Evolutionary conservation across 2,797 vertebrate genomes (phyloP).

Genomic region (Platalea minor): DNA sequence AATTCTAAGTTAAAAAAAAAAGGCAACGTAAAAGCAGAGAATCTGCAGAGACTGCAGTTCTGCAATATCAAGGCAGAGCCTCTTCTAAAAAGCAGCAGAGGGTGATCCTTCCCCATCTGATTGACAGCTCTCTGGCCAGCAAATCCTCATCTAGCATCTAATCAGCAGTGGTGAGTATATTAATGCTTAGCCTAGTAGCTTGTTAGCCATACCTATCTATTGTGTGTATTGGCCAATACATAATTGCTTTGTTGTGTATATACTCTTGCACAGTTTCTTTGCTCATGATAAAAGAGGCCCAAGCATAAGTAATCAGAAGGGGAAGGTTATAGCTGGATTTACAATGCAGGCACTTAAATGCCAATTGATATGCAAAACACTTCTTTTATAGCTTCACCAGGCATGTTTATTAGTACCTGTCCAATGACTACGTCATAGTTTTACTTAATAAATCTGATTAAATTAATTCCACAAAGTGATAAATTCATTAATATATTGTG

Average conservation of each 20-base stretch:
- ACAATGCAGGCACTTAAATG: neutral
- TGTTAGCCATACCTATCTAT: neutral
- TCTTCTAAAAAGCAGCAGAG: neutral
- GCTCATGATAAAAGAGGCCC: neutral
- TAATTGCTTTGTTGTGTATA: neutral
- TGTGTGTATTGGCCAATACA: neutral
- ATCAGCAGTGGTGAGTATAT: neutral
- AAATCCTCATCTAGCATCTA: neutral
- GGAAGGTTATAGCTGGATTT: neutral
- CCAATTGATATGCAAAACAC: neutral
- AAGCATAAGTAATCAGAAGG: neutral
- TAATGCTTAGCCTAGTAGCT: neutral
- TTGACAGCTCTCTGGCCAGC: neutral
- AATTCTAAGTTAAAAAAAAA: neutral
- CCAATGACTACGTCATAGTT: neutral
- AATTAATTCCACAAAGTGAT: neutral
- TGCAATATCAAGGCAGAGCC: neutral
- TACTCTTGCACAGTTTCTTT: neutral
- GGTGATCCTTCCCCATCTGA: neutral
- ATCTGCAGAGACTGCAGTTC: neutral
- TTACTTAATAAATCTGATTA: neutral
- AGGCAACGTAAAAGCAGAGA: rapidly evolving
- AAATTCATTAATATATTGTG: neutral
- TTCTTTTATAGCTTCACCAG: neutral
- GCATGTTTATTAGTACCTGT: neutral